Conservation (phyloP, 2,797 vertebrate genomes). For the Pseudochromis fuscus region DNA sequence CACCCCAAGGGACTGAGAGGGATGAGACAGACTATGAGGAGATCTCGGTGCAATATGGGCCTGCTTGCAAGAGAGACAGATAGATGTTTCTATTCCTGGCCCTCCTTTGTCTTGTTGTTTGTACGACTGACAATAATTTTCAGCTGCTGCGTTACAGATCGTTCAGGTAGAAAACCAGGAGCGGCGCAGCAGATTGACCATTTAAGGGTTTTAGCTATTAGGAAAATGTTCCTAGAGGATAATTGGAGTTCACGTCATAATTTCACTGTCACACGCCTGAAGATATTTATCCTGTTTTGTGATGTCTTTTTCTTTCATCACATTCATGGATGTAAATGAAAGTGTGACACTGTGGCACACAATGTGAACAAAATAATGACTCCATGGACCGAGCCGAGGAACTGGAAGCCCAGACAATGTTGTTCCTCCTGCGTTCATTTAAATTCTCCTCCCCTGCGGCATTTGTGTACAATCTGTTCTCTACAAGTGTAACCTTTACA, state of each 20-base stretch:
- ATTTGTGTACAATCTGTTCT: slow-evolving; percentile 71
- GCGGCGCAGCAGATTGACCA: slow-evolving; percentile 17
- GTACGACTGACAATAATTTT: slow-evolving; percentile 41
- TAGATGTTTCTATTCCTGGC: slow-evolving; percentile 58
- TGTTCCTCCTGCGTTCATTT: slow-evolving; percentile 51
- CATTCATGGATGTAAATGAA: slow-evolving; percentile 46
- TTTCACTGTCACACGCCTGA: slow-evolving; percentile 9
- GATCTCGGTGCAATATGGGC: slow-evolving; percentile 43
- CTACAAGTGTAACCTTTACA: slow-evolving; percentile 68
- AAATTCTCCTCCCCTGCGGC: slow-evolving; percentile 47
- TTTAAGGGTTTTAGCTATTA: slow-evolving; percentile 23
- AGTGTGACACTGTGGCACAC: slow-evolving; percentile 27
- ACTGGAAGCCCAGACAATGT: slow-evolving; percentile 44
- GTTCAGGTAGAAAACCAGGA: slow-evolving; percentile 18
- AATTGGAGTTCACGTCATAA: slow-evolving; percentile 22
- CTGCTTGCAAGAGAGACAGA: slow-evolving; percentile 46
- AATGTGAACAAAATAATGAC: slow-evolving; percentile 37
- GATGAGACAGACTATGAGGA: slow-evolving; percentile 55
- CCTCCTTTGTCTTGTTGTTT: slow-evolving; percentile 55
- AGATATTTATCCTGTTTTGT: slow-evolving; percentile 29
- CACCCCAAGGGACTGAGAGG: slow-evolving; percentile 58
- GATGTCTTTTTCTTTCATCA: slow-evolving; percentile 28
- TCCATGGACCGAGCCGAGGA: slow-evolving; percentile 4
- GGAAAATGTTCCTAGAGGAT: slow-evolving; percentile 21
- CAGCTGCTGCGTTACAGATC: slow-evolving; percentile 29